A percentile compares a stretch with the other conserved stretches of the same genome.
Evolutionary conservation across 2,797 vertebrate genomes (phyloP).

Genomic region (Parauchenoglanis punctatus): DNA sequence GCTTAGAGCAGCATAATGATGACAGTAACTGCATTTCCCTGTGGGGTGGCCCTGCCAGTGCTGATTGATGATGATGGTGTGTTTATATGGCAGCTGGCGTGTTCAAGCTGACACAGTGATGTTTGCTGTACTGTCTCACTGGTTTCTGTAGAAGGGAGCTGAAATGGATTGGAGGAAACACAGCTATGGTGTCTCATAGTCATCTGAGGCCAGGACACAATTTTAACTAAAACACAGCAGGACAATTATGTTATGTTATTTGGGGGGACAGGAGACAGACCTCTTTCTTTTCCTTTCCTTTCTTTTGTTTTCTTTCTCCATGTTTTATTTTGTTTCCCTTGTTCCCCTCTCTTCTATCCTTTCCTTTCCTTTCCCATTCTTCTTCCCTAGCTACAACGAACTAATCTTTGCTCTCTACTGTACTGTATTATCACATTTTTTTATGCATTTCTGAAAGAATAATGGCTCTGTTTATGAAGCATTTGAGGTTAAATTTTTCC

Average conservation of each 20-base stretch:
- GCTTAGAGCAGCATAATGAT: not conserved
- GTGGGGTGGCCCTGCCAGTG: not conserved
- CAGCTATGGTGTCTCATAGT: not conserved
- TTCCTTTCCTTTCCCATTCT: not conserved
- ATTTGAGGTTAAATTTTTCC: not conserved
- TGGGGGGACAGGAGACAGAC: not conserved
- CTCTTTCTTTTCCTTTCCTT: not conserved
- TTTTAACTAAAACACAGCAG: constrained; percentile 4
- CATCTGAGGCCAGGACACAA: not conserved
- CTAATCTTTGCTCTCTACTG: not conserved
- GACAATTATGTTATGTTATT: constrained; percentile 23
- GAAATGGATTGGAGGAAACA: not conserved
- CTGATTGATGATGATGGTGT: constrained; percentile 14
- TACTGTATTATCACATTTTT: not conserved
- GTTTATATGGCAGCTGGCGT: constrained; percentile 8
- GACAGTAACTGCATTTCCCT: constrained; percentile 23
- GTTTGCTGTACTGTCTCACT: constrained; percentile 16
- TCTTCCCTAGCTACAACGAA: too few species aligned
- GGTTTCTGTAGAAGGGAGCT: constrained; percentile 11
- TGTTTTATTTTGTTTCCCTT: not conserved
- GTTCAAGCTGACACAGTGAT: not conserved
- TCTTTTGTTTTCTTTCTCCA: not conserved
- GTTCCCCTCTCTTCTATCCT: too few species aligned
- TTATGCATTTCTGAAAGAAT: not conserved
- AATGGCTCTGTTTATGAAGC: not conserved